Base-by-base conservation (phyloP, 2,797 vertebrate species). In the Chelidonichthys spinosus region DNA sequence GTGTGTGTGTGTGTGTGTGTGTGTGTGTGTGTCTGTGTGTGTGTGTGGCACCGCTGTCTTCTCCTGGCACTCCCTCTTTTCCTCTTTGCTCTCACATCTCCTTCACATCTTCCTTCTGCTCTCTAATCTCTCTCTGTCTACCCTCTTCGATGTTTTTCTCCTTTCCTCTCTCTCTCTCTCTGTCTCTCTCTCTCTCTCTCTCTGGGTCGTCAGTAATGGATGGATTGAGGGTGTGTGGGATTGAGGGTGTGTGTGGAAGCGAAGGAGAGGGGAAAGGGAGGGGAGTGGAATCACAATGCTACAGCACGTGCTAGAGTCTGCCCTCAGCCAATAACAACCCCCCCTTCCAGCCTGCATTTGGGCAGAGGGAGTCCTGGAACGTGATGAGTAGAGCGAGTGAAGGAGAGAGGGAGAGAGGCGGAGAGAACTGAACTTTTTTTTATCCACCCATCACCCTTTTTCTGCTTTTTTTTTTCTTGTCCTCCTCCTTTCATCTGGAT, bases 261-360 rank as follows among this genome's bases (percentile, higher is more conserved):
- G 44, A 35, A 50, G 70, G 39, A 50, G 64, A 17, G 43, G 42
- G 37, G 40, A 14, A 10, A 40, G 42, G 37, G 40, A 14, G 7
- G 40, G 64, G 39, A 43, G 50, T 15, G 78, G 73, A 92, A 92
- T 93, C 93, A 95, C 88, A 78, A 87, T 53, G 78, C 88, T 82
- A 6, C 53, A 39, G 86, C 93, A 94, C 84, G 88, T 95, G 93
- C 84, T 81, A 58, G 75, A 82, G 73, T 82, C 86, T 75, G 75
- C 80, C 84, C 58, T 63, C 50, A 83, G 84, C 86, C 89, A 92
- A 90, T 93, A 90, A 92, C 85, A 89, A 84, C 61, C 74, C 81
- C 40, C 49, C 59, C 68, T 79, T 43, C 70, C 81, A 76, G 79
- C 86, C 36, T 76, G 82, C 80, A 37, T 47, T 69, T 70, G 46